phyloP scores from a whole-genome alignment of 2,888 invertebrate genomes.

The Neoaliturus tenellus region DNA sequence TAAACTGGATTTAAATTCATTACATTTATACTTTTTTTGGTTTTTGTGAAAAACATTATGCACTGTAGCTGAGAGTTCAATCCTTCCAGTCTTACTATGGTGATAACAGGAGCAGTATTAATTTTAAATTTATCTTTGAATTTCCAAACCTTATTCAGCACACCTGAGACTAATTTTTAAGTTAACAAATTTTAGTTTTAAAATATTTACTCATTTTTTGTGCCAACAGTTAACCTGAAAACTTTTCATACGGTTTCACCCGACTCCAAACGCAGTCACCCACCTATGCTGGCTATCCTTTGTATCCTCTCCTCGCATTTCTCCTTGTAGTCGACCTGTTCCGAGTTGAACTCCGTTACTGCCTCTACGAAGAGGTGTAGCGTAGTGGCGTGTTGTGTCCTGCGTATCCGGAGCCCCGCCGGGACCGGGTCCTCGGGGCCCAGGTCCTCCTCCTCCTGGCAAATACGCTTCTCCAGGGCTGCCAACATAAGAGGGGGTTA shows the following conservation, averaged over 20 bases:
- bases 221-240: no score
- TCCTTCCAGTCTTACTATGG: no score
- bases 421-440: conserved; percentile 63
- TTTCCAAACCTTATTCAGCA: no score
- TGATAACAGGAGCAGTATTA: no score
- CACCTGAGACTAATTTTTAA: not conserved
- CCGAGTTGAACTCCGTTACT: conserved; percentile 77
- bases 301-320: conserved; percentile 77
- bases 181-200: not conserved
- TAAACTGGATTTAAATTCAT: no score
- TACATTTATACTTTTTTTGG: no score
- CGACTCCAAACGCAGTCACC: not conserved
- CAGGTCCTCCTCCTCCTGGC: conserved; percentile 66
- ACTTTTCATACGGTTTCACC: no score
- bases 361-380: conserved; percentile 77
- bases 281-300: conserved; percentile 77
- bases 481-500: conserved; percentile 44
- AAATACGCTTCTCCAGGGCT: conserved; percentile 66
- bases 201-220: not conserved
- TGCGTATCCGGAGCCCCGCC: conserved; percentile 69
- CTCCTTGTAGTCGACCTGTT: conserved; percentile 77
- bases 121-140: no score
- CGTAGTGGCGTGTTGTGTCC: conserved; percentile 75
- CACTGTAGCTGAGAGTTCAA: no score
- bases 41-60: no score